Conservation (phyloP, 2,113 vertebrate genomes). For the Illadopsis cleaveri region DNA sequence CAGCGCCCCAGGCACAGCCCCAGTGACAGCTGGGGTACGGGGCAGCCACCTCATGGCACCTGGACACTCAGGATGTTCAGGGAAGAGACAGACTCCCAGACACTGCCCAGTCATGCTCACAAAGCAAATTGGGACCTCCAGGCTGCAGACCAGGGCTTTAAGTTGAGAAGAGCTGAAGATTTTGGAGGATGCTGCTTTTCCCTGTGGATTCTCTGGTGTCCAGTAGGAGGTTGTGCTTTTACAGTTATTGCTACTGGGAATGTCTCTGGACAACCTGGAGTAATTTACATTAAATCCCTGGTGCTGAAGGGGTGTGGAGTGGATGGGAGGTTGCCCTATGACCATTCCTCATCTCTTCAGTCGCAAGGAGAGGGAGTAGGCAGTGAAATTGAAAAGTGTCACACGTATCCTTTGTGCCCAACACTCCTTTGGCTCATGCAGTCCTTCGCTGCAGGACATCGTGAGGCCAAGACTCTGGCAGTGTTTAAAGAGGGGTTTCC, state of each 20-base stretch:
- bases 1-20: neutral
- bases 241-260: neutral
- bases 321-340: neutral
- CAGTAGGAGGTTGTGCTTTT: neutral
- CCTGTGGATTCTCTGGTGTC: neutral
- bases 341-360: neutral
- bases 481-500: conserved; percentile 26
- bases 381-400: neutral
- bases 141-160: neutral
- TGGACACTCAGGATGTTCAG: rapidly evolving
- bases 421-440: rapidly evolving
- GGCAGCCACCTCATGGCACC: rapidly evolving
- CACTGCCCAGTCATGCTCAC: neutral
- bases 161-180: neutral
- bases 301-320: neutral
- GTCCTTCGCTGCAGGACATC: neutral
- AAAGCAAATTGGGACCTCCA: neutral
- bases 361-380: rapidly evolving
- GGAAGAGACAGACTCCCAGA: neutral
- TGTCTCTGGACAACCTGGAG: neutral
- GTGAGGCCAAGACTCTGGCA: neutral
- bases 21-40: rapidly evolving
- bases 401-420: neutral
- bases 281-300: neutral
- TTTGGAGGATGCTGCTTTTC: neutral